Conservation (phyloP, 1,140 invertebrate genomes). For the Holotrichia oblita region DNA sequence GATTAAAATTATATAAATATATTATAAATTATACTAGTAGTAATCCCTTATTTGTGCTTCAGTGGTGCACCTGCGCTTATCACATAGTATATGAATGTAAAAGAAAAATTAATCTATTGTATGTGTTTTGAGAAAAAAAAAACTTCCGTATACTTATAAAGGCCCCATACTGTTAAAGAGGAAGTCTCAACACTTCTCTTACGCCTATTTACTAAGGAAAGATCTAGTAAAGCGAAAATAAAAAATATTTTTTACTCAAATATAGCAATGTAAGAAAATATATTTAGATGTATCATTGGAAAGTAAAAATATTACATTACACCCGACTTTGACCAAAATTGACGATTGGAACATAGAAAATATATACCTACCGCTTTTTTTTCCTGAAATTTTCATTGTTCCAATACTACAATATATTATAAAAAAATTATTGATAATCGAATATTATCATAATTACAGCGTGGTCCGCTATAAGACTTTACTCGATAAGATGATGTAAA, state of each 20-base stretch:
- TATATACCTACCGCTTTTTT: background rate
- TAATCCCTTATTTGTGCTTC: constrained; percentile 38
- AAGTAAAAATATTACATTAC: constrained; percentile 1
- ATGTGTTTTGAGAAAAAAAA: constrained; percentile 14
- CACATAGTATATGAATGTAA: background rate
- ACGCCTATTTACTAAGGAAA: background rate
- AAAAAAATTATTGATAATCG: too few species aligned
- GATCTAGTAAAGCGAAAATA: too few species aligned
- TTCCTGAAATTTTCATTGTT: background rate
- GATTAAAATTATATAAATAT: background rate
- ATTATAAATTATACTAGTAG: constrained; percentile 6
- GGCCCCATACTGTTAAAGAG: constrained; percentile 41
- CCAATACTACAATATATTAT: too few species aligned
- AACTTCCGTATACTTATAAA: background rate
- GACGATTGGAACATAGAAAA: constrained; percentile 1
- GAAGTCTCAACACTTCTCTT: constrained; percentile 17
- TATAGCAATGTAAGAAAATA: too few species aligned
- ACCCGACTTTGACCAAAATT: background rate
- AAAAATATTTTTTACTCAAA: background rate
- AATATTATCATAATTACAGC: background rate
- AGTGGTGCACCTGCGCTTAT: constrained; percentile 32
- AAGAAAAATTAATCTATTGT: background rate
- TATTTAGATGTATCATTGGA: constrained; percentile 9
- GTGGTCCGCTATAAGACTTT: background rate
- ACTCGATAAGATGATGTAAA: background rate